Evolutionary conservation across 2,113 vertebrate genomes (phyloP).

Genomic region (Syngnathus typhle): DNA sequence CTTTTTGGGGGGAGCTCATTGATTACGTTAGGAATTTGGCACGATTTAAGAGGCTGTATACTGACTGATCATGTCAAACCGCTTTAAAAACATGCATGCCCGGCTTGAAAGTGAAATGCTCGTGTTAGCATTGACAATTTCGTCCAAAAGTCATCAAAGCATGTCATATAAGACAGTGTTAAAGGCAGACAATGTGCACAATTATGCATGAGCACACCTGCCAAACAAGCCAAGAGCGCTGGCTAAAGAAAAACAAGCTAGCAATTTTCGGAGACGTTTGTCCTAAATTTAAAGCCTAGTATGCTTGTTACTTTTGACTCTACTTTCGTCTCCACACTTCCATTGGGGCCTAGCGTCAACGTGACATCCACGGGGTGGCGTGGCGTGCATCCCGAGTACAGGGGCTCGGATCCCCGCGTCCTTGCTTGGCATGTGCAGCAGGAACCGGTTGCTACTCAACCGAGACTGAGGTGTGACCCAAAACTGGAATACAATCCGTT

Average conservation of each 20-base stretch:
- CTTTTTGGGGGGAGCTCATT: not conserved
- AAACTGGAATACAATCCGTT: not conserved
- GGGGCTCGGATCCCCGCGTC: slow-evolving; percentile 33
- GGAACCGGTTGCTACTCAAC: not conserved
- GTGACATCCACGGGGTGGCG: slow-evolving; percentile 38
- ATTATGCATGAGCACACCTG: slow-evolving; percentile 1
- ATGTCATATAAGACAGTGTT: not conserved
- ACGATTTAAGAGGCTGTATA: not conserved
- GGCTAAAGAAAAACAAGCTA: not conserved
- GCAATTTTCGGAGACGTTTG: not conserved
- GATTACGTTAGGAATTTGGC: not conserved
- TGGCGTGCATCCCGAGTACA: slow-evolving; percentile 34
- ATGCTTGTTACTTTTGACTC: not conserved
- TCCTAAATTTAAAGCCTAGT: not conserved
- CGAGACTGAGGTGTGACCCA: not conserved
- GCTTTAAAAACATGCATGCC: slow-evolving; percentile 20
- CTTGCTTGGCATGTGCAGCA: slow-evolving; percentile 16
- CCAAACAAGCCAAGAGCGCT: slow-evolving; percentile 1
- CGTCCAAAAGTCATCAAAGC: not conserved
- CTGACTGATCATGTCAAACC: not conserved
- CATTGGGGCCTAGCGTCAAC: slow-evolving; percentile 38
- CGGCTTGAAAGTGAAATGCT: slow-evolving; percentile 1
- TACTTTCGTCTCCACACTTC: slow-evolving; percentile 19
- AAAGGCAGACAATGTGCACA: not conserved
- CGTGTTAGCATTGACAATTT: not conserved